Evolutionary conservation across 2,113 vertebrate genomes (phyloP).

Genomic region (Oncorhynchus masou): DNA sequence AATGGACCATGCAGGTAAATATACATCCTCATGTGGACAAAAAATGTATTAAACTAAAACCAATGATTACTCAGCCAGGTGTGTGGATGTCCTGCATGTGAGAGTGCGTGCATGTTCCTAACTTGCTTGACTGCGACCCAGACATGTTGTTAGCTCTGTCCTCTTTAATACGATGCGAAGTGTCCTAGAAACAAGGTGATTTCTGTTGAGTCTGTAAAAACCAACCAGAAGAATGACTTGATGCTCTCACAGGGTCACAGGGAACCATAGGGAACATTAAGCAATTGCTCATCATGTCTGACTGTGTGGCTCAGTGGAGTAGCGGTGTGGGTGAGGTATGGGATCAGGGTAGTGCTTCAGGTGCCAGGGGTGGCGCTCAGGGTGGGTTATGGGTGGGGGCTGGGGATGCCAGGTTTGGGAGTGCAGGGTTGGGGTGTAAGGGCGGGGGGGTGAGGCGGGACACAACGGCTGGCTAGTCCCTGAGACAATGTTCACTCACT

Average conservation of each 20-base stretch:
- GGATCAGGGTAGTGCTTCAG: conserved; percentile 49
- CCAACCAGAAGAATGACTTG: conserved; percentile 16
- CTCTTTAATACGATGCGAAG: conserved; percentile 15
- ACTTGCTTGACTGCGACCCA: conserved; percentile 24
- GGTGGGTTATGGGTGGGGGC: neutral
- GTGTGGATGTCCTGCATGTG: too few species aligned
- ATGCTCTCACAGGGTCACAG: neutral
- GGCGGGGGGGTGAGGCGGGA: neutral
- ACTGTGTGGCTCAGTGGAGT: conserved; percentile 42
- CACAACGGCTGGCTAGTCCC: neutral
- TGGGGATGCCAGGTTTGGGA: too few species aligned
- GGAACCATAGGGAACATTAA: conserved; percentile 45
- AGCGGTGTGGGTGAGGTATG: conserved; percentile 37
- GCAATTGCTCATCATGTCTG: conserved; percentile 55
- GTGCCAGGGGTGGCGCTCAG: conserved; percentile 32
- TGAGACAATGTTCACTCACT: neutral
- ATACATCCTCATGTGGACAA: neutral
- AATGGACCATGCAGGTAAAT: neutral
- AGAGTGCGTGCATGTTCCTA: conserved; percentile 18
- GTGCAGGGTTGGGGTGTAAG: too few species aligned
- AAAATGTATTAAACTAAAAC: neutral
- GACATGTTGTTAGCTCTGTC: conserved; percentile 11
- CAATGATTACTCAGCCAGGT: conserved; percentile 38
- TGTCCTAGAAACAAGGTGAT: conserved; percentile 28
- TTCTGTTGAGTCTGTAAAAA: conserved; percentile 10